Evolutionary conservation across 23 tunicate species (phyloP).

Genomic region (Clavelina lepadiformis): DNA sequence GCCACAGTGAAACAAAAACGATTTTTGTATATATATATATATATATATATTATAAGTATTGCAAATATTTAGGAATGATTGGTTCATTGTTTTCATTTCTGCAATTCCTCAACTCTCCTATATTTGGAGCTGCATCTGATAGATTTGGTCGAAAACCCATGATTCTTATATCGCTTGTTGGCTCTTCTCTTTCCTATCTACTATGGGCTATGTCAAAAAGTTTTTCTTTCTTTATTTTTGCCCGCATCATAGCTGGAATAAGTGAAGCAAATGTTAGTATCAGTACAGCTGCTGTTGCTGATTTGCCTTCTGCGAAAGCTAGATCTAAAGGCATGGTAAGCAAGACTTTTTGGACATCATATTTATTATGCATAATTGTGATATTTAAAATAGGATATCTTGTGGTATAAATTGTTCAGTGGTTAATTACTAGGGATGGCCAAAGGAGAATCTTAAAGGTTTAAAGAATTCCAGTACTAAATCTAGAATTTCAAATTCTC

Average conservation of each 20-base stretch:
- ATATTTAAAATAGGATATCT: no score
- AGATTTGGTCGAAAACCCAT: constrained; percentile 63
- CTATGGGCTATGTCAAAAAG: constrained; percentile 77
- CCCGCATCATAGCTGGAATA: constrained; percentile 83
- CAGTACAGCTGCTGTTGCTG: constrained; percentile 92
- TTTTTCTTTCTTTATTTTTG: constrained; percentile 71
- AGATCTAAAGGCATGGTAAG: constrained; percentile 89
- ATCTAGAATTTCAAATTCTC: no score
- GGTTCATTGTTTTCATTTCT: constrained; percentile 96
- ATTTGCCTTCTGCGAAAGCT: constrained; percentile 48
- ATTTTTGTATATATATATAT: not conserved
- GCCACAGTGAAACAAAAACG: no score
- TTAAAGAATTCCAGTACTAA: no score
- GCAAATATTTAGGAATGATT: constrained; percentile 46
- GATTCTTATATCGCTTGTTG: constrained; percentile 67
- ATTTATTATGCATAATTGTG: no score
- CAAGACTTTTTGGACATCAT: no score
- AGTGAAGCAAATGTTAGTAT: constrained; percentile 95
- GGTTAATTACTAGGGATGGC: no score
- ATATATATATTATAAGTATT: not conserved
- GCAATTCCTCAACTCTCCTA: constrained; percentile 93
- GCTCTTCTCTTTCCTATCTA: constrained; percentile 63
- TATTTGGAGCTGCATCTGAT: constrained; percentile 96
- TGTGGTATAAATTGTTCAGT: no score
- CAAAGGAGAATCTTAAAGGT: no score